phyloP scores from a whole-genome alignment of 2,888 invertebrate genomes.

The Schizotus pectinicornis region DNA sequence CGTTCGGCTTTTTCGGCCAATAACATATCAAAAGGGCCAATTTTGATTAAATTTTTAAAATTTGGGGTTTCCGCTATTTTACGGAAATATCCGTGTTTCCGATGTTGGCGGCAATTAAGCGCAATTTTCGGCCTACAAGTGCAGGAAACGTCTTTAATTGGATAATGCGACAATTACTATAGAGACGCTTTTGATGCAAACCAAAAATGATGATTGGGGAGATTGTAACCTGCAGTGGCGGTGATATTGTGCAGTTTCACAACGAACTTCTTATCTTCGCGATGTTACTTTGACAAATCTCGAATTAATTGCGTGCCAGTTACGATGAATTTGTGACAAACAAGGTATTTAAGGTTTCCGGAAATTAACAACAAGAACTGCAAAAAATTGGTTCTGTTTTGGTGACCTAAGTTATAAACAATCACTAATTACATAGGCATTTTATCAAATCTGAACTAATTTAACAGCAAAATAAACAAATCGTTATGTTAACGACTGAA shows the following conservation, averaged over 20 bases:
- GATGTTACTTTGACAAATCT: background rate
- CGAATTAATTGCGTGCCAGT: background rate
- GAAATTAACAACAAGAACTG: background rate
- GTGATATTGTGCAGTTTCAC: too few relatives aligned
- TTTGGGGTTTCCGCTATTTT: background rate
- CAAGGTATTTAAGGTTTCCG: background rate
- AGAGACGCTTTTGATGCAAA: too few relatives aligned
- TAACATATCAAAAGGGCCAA: background rate
- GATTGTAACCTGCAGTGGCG: background rate
- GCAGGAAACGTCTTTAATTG: background rate
- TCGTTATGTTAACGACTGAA: too few relatives aligned
- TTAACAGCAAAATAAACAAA: too few relatives aligned
- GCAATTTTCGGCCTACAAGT: background rate
- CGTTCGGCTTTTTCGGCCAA: background rate
- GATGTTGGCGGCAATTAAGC: background rate
- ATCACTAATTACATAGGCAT: too few relatives aligned
- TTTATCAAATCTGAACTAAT: too few relatives aligned
- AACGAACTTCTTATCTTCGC: background rate
- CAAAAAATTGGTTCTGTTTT: too few relatives aligned
- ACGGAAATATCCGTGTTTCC: background rate
- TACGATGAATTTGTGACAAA: too few relatives aligned
- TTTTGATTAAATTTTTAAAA: background rate
- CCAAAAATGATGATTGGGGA: background rate
- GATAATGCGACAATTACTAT: background rate
- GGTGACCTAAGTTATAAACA: too few relatives aligned